Evolutionary conservation across 1,140 invertebrate genomes (phyloP), one percentile per base, ranked within the genome.

Genomic region (Pseudomyrmex concolor): DNA sequence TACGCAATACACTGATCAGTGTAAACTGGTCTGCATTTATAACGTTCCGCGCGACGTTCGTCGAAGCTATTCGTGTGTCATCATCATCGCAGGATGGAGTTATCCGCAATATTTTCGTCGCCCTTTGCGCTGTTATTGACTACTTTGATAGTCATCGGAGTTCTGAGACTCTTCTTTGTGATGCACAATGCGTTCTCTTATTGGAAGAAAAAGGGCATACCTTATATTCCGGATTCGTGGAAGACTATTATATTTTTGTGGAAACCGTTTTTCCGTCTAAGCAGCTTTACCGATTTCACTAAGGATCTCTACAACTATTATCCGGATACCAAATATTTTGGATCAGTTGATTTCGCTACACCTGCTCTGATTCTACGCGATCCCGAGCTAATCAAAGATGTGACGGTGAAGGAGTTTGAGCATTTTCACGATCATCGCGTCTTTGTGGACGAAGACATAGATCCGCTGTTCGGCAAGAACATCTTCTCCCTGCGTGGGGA

Each of bases 351-450:
- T 72, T 94, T 96, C 19, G 55, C 92, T 0, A 93, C 90, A 2
- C 96, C 96, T 0, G 85, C 94, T 2, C 84, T 96, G 4, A 57
- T 94, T 0, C 7, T 95, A 0, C 85, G 89, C 12, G 96, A 97
- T 90, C 95, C 95, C 0, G 95, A 96, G 25, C 48, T 96, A 3
- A 95, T 96, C 9, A 96, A 95, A 84, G 91, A 93, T 50, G 94
- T 97, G 2, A 93, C 94, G 0, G 92, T 97, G 0, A 96, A 96
- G 89, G 95, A 96, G 77, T 97, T 97, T 80, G 95, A 96, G 1
- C 90, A 95, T 88, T 97, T 97, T 83, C 90, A 94, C 0, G 95
- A 96, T 84, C 95, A 96, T 59, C 90, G 91, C 5, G 82, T 84
- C 1, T 85, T 90, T 68, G 67, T 88, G 10, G 62, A 68, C 25